phyloP scores from a whole-genome alignment of 37 sponge, comb jelly and placozoan species.

The Theonella swinhoei region DNA sequence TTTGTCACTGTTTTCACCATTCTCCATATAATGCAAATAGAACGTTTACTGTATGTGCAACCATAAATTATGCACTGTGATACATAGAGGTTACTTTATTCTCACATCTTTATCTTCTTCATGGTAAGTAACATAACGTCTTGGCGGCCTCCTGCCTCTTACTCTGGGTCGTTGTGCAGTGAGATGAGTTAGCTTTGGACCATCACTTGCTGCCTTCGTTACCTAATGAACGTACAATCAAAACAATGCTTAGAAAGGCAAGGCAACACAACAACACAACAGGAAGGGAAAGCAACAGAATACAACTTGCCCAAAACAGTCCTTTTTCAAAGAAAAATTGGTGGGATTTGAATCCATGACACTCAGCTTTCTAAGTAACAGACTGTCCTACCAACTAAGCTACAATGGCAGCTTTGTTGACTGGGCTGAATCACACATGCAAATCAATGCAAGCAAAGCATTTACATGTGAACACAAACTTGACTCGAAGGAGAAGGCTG shows the following conservation, averaged over 20 bases:
- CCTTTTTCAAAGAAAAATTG: no score
- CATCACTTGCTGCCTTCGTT: slow-evolving; percentile 34
- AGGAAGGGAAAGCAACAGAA: no score
- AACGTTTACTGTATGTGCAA: not conserved
- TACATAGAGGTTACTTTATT: not conserved
- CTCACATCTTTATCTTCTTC: slow-evolving; percentile 76
- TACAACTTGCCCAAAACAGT: no score
- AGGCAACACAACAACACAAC: no score
- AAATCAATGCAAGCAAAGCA: no score
- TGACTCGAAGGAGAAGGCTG: not conserved
- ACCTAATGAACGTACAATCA: slow-evolving; percentile 24
- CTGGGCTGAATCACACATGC: no score
- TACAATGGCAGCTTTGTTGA: no score
- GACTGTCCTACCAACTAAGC: no score
- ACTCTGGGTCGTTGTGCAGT: slow-evolving; percentile 67
- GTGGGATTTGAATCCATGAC: no score
- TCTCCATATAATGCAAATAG: not conserved
- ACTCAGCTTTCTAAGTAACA: no score
- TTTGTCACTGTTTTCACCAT: no score
- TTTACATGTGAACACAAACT: not conserved
- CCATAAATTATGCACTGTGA: not conserved
- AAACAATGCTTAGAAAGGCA: not conserved
- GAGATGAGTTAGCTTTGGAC: slow-evolving; percentile 71
- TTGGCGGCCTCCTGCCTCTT: slow-evolving; percentile 45
- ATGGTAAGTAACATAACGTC: slow-evolving; percentile 64